Percentiles rank a stretch among this genome's conserved stretches.
Evolutionary conservation across 2,113 vertebrate species (phyloP).

Genomic region (Rana temporaria): DNA sequence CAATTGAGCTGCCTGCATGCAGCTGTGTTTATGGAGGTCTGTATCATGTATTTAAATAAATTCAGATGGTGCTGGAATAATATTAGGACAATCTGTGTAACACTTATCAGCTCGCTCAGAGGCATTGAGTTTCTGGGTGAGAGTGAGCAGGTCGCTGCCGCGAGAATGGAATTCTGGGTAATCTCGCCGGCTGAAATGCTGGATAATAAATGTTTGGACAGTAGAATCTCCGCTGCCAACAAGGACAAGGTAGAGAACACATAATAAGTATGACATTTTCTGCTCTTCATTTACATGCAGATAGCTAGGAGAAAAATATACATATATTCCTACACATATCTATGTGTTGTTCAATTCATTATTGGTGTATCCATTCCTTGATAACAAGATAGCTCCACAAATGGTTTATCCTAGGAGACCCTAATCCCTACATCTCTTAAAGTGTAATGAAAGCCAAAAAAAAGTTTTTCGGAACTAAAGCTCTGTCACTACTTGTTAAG

Average conservation of each 20-base stretch:
- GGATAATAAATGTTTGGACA: constrained; percentile 35
- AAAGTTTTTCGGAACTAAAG: too few relatives aligned
- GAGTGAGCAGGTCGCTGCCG: constrained; percentile 10
- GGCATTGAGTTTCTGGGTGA: constrained; percentile 69
- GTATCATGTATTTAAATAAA: constrained; percentile 85
- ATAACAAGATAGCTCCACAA: not conserved
- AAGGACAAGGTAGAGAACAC: constrained; percentile 2
- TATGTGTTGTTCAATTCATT: not conserved
- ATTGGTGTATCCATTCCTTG: not conserved
- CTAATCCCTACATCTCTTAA: not conserved
- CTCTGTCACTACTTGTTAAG: too few relatives aligned
- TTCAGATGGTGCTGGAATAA: constrained; percentile 81
- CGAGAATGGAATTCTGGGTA: constrained; percentile 16
- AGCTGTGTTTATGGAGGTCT: constrained; percentile 84
- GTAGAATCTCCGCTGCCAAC: constrained; percentile 15
- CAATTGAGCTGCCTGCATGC: constrained; percentile 76
- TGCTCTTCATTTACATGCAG: not conserved
- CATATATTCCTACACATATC: not conserved
- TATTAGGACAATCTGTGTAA: constrained; percentile 84
- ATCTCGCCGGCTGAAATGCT: not conserved
- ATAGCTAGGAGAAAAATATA: not conserved
- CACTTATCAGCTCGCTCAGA: constrained; percentile 81
- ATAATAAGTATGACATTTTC: constrained; percentile 15
- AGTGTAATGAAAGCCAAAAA: too few relatives aligned
- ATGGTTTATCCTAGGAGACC: not conserved